A percentile compares a stretch with the other conserved stretches of the same genome.
Evolutionary conservation across 2,888 invertebrate genomes (phyloP).

Genomic region (Ommatoiulus sabulosus): DNA sequence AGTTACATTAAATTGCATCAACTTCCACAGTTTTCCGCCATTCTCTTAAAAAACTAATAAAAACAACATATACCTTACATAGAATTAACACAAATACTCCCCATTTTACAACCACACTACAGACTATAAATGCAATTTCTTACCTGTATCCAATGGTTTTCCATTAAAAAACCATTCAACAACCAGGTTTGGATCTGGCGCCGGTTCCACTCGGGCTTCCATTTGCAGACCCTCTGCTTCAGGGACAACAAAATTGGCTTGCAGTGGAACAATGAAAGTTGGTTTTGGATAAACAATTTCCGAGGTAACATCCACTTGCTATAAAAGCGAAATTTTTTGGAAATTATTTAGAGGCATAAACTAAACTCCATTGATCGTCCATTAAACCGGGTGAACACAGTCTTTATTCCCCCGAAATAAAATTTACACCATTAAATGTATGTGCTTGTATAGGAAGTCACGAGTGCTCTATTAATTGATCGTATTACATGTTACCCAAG

Average conservation of each 20-base stretch:
- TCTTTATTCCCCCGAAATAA: too few species aligned
- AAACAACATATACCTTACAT: too few species aligned
- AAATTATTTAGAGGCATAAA: not conserved
- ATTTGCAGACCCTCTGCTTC: conserved; percentile 90
- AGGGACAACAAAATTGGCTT: conserved; percentile 81
- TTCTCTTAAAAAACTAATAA: too few species aligned
- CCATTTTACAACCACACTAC: too few species aligned
- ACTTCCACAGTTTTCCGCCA: too few species aligned
- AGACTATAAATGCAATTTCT: not conserved
- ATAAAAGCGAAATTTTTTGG: not conserved
- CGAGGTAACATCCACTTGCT: conserved; percentile 69
- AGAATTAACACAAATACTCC: too few species aligned
- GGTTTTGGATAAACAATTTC: conserved; percentile 86
- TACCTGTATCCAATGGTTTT: conserved; percentile 83
- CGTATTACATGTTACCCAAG: too few species aligned
- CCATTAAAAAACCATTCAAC: conserved; percentile 97
- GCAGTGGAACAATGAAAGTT: conserved; percentile 85
- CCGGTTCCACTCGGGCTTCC: conserved; percentile 94
- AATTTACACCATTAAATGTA: too few species aligned
- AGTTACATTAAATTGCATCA: too few species aligned
- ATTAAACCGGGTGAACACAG: not conserved
- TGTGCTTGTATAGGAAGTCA: too few species aligned
- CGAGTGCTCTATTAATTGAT: too few species aligned
- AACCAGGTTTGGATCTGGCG: conserved; percentile 88
- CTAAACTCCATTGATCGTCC: not conserved